Base-by-base conservation (phyloP, 2,888 invertebrate species). In the Opisthograptis luteolata region DNA sequence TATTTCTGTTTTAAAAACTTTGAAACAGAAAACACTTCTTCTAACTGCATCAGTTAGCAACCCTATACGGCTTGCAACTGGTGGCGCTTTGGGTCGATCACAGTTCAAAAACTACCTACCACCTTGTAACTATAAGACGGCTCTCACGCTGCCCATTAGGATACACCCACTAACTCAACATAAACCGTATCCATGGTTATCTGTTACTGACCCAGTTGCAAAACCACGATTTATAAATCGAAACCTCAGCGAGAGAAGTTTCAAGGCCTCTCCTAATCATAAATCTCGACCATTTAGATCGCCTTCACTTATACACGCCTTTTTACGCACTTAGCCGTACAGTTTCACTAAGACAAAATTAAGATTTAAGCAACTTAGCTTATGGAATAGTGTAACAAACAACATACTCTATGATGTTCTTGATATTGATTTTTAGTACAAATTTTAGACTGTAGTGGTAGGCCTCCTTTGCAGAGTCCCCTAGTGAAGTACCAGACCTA, bases 151-250 rank as follows among this genome's bases (percentile, higher is more conserved):
- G 80, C 76, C 84, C 82, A 84, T 85, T 85, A 84, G 80, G 76
- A 79, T 84, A 85, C 85, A 82, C 88, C 87, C 82, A 88, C 87
- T 79, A 81, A 82, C 77, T 81, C 77, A 63, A 77, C 70, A 66
- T 74, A 75, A 77, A 81, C 73, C 74, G 70, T 75, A 74, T 75
- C 76, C 73, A 79, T 78, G 70, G 73, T 73, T 78, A 79, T 76
- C 72, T 71, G 70, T 77, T 75, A 69, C 71, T 80, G 82, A 76
- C 85, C 84, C 62, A 76, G 68, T 87, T 88, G 73, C 78, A 73
- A 82, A 82, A 84, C 71, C 62, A 66, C 66, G 58, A 63, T 66
- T 60, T 70, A 67, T 64, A 51, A 48, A 51, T 48, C 53, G 41
- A 41, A 54, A 54, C 53, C 44, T 48, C 31, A 3, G 30, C 49